These are phyloP conservation scores for Sycophila texana DNA, from an alignment of 2,888 invertebrate genomes.

Conservation along the genomic window DNA sequence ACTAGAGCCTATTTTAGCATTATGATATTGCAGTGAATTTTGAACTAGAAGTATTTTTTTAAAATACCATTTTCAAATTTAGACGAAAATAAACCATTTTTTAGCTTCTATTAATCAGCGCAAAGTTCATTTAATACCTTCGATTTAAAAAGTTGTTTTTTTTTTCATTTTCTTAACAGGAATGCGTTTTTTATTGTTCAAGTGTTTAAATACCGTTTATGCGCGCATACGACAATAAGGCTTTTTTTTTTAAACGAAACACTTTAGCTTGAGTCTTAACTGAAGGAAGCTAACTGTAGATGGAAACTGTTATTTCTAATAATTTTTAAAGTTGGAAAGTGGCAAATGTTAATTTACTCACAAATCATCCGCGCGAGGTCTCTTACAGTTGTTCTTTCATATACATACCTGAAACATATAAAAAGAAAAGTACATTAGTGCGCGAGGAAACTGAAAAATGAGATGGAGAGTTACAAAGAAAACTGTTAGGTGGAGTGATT, in stretches of 20 bases:
- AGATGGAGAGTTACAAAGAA: neutral
- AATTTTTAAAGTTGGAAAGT: neutral
- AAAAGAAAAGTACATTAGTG: conserved; percentile 2
- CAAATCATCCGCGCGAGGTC: neutral
- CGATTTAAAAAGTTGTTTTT: no score
- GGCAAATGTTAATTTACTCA: neutral
- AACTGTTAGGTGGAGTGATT: conserved; percentile 14
- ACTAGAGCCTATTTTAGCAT: no score
- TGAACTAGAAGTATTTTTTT: neutral
- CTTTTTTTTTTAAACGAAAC: neutral
- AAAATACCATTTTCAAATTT: neutral
- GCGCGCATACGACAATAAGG: neutral
- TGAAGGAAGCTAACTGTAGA: neutral
- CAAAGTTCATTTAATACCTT: neutral
- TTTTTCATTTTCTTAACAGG: neutral
- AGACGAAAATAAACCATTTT: neutral
- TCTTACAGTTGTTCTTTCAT: neutral
- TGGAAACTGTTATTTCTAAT: no score
- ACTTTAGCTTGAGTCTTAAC: neutral
- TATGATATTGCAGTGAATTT: no score
- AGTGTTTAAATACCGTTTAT: no score
- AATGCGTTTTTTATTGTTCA: neutral
- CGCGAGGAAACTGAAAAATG: neutral
- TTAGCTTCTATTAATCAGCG: neutral
- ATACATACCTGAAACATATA: conserved; percentile 38